phyloP scores from a whole-genome alignment of 2,797 vertebrate species.

The Varecia variegata region DNA sequence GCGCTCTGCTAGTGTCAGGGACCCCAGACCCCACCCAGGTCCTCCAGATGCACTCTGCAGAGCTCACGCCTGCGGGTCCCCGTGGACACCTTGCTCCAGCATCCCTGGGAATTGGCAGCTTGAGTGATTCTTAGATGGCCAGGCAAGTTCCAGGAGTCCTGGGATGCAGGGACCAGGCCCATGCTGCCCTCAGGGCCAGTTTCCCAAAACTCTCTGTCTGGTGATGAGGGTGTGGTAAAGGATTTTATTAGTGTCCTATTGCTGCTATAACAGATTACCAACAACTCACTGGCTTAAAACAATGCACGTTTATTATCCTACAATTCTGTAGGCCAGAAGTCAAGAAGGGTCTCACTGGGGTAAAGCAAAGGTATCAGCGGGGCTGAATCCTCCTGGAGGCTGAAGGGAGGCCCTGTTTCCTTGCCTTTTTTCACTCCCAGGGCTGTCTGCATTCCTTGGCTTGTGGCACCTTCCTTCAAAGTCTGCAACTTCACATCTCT shows the following conservation, averaged over 20 bases:
- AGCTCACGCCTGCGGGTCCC: too few species aligned
- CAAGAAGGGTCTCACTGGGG: too few species aligned
- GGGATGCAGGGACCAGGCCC: not conserved
- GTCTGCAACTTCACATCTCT: not conserved
- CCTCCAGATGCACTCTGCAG: not conserved
- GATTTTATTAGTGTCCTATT: not conserved
- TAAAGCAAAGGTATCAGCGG: not conserved
- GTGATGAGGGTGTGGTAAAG: too few species aligned
- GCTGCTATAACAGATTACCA: not conserved
- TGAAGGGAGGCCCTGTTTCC: not conserved
- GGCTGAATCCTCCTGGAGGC: not conserved
- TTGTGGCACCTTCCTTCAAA: not conserved
- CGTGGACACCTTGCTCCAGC: not conserved
- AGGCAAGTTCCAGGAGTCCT: not conserved
- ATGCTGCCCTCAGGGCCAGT: not conserved
- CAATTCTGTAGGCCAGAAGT: too few species aligned
- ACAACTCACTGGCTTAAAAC: not conserved
- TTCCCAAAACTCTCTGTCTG: not conserved
- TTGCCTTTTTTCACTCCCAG: not conserved
- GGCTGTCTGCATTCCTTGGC: not conserved
- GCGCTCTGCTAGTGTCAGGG: too few species aligned
- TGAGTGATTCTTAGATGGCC: not conserved
- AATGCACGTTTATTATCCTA: not conserved
- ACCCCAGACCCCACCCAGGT: rapidly evolving
- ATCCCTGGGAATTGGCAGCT: not conserved